A percentile compares a stretch with the other conserved stretches of the same genome.
Evolutionary conservation across 2,888 invertebrate genomes (phyloP).

Genomic region (Scaptodrosophila latifasciaeformis): DNA sequence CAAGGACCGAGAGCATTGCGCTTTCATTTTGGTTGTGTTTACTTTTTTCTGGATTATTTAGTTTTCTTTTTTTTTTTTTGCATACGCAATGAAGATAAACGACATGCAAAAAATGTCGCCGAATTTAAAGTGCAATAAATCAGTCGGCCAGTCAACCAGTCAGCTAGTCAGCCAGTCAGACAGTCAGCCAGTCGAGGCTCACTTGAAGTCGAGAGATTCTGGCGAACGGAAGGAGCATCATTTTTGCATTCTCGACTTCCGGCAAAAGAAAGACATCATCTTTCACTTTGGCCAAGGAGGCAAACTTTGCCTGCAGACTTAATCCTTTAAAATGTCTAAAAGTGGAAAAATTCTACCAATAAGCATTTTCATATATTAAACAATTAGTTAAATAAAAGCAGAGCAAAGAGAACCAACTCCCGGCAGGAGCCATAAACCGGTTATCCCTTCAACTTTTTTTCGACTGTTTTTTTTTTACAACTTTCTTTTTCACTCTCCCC

Average conservation of each 20-base stretch:
- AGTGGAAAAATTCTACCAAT: background rate
- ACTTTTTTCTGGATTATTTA: background rate
- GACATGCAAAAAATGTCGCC: slow-evolving; percentile 67
- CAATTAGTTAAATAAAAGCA: slow-evolving; percentile 13
- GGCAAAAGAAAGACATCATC: slow-evolving; percentile 49
- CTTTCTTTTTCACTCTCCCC: slow-evolving; percentile 10
- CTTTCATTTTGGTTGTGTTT: background rate
- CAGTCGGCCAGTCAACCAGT: slow-evolving; percentile 39
- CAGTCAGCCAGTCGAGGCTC: slow-evolving; percentile 27
- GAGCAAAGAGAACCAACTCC: background rate
- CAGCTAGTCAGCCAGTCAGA: too few relatives aligned
- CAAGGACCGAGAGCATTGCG: slow-evolving; percentile 10
- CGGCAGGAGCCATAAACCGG: too few relatives aligned
- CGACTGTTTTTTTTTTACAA: slow-evolving; percentile 27
- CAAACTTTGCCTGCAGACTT: background rate
- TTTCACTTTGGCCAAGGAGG: slow-evolving; percentile 26
- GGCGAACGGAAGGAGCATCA: slow-evolving; percentile 59
- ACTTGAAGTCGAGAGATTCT: slow-evolving; percentile 41
- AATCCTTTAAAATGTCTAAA: slow-evolving; percentile 14
- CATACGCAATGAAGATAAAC: slow-evolving; percentile 68
- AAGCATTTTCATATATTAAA: background rate
- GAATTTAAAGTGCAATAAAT: slow-evolving; percentile 53
- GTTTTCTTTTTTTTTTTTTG: slow-evolving; percentile 10
- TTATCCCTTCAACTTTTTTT: too few relatives aligned
- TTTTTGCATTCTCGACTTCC: too few relatives aligned